Conservation (phyloP, 1,140 invertebrate species). For the Aphelenchoides besseyi region DNA sequence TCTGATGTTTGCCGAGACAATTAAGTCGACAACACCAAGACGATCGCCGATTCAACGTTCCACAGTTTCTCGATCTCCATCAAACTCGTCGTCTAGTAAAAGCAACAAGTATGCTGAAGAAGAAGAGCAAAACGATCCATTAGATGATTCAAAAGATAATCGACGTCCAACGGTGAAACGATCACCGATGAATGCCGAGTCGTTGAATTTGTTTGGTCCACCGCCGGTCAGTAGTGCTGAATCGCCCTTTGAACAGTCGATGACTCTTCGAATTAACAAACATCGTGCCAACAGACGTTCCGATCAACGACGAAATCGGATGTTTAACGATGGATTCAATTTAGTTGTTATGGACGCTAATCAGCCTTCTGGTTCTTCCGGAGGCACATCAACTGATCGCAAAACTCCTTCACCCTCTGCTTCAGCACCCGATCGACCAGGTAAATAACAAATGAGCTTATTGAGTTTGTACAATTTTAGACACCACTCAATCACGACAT, state of each 20-base stretch:
- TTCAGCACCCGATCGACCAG: slow-evolving; percentile 15
- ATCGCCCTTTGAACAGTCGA: neutral
- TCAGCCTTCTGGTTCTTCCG: neutral
- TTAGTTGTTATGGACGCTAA: slow-evolving; percentile 9
- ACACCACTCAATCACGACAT: neutral
- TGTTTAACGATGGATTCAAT: slow-evolving; percentile 14
- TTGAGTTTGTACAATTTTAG: neutral
- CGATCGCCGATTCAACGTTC: neutral
- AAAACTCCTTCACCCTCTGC: slow-evolving; percentile 9
- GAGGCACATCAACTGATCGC: neutral
- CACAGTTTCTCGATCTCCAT: no score
- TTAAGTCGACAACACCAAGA: neutral
- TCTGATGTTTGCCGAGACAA: neutral
- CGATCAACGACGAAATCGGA: slow-evolving; percentile 17
- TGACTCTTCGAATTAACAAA: neutral
- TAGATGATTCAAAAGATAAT: neutral
- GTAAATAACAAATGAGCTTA: neutral
- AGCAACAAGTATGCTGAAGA: neutral
- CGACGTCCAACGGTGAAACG: neutral
- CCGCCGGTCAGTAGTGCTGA: neutral
- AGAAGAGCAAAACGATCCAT: neutral
- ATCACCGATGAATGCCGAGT: neutral
- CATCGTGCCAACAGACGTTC: slow-evolving; percentile 8
- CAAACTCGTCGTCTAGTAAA: neutral
- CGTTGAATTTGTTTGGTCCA: slow-evolving; percentile 15